Evolutionary conservation across 2,797 vertebrate genomes (phyloP).

Genomic region (Melanotaenia nigrans): DNA sequence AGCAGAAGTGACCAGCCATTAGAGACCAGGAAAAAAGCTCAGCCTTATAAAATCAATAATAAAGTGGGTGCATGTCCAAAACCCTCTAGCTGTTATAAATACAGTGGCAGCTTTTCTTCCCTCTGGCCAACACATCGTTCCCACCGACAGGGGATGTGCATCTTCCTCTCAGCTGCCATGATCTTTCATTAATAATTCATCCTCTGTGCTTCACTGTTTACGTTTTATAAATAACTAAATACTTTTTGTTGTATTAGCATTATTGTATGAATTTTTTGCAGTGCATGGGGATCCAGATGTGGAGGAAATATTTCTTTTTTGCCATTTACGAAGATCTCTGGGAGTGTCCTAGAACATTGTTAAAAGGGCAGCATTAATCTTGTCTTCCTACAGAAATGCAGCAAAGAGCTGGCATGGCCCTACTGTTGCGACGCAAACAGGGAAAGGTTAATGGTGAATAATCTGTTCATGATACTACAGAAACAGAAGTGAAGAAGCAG

Average conservation of each 20-base stretch:
- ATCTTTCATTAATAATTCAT: constrained; percentile 54
- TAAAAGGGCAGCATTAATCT: constrained; percentile 73
- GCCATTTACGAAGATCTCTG: constrained; percentile 49
- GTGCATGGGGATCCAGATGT: constrained; percentile 29
- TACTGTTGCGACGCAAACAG: constrained; percentile 43
- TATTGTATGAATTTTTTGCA: constrained; percentile 1
- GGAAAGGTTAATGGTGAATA: constrained; percentile 59
- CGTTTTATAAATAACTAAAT: constrained; percentile 49
- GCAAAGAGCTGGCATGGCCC: constrained; percentile 25
- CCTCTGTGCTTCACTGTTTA: constrained; percentile 30
- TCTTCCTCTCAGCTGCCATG: constrained; percentile 27
- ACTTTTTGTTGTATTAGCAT: constrained; percentile 43
- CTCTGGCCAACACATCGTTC: constrained; percentile 34
- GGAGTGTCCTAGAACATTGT: constrained; percentile 66
- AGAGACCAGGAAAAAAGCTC: constrained; percentile 60
- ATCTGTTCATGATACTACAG: constrained; percentile 35
- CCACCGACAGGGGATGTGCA: constrained; percentile 30
- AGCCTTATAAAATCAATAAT: constrained; percentile 19
- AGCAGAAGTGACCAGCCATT: not conserved
- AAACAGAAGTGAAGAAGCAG: constrained; percentile 18
- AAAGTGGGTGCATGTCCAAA: constrained; percentile 29
- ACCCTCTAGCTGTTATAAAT: constrained; percentile 44
- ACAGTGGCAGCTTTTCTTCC: constrained; percentile 34
- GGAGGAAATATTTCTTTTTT: constrained; percentile 40
- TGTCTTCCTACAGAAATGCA: constrained; percentile 41